Base-by-base conservation (phyloP, 2,888 invertebrate species). In the Colletes collaris region DNA sequence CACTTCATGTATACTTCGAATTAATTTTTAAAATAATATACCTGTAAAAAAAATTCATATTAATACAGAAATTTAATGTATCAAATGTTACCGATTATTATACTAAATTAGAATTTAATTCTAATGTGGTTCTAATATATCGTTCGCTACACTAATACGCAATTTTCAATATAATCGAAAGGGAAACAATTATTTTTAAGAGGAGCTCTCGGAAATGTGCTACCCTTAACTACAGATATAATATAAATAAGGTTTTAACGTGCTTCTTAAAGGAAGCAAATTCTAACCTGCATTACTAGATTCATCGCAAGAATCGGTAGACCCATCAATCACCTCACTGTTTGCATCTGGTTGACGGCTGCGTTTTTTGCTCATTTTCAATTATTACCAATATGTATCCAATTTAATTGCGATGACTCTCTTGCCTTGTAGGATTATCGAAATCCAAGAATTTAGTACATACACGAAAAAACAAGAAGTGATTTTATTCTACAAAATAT, bases 271-370 rank as follows among this genome's bases (percentile, higher is more conserved):
- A 70, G 78, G 35, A 40, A 46, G 49, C 1, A 19, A 19, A 66
- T 84, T 81, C 87, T 88, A 89, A 91, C 91, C 89, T 88, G 85
- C 16, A 68, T 76, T 55, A n/a, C n/a, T 85, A 3, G 81, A 91
- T 91, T 96, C 96, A 83, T 96, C 96, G 85, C 95, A 95, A 19
- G 96, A 96, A 89, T 96, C 96, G 0, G 96, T 96, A 4, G 96
- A 96, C 55, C 89, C 89, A 50, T 94, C 94, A 83, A 95, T 95
- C 69, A 94, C 94, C 84, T 95, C 95, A 85, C 94, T 95, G 62
- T 94, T 94, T 50, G 95, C 95, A 88, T 96, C 96, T 84, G 94
- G 94, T 91, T 96, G 96, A 92, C 96, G 89, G 95, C 94, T 96
- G 95, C 94, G 86, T 56, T 96, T 96, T 93, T 96, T 96, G 75